Evolutionary conservation across 2,797 vertebrate species (phyloP), one percentile per base, ranked within the genome.

Genomic region (Erethizon dorsatum): DNA sequence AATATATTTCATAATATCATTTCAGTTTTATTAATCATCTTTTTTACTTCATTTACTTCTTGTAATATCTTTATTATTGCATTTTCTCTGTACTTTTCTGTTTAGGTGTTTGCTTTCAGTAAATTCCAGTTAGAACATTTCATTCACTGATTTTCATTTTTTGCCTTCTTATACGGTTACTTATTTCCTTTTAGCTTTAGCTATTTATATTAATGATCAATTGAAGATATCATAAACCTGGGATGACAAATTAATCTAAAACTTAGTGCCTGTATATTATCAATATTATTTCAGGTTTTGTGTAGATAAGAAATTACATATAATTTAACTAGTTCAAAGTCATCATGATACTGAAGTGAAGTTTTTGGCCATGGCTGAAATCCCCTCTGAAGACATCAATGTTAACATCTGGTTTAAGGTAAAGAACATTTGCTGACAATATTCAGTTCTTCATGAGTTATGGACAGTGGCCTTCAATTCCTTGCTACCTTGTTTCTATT

Each of bases 11-110:
- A 22, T 86, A 90, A 15, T 33, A 15, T 2, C 5, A 37, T 85
- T 85, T 69, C 7, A 45, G 1, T 45, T 82, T 91, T 31, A 77
- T 22, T 84, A 50, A 24, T 86, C 4, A 54, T 63, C 22, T 41
- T 94, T 94, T 63, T 96, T 61, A 15, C 14, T 90, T 90, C 33
- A 56, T 18, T 82, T 79, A 26, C 54, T 26, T n/a, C 6, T 56
- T 47, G 71, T 59, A n/a, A 37, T 77, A 18, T 33, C 6, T 83
- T 59, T 87, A 54, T 56, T 67, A 37, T 31, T 87, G 5, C 57
- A 56, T 73, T 84, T 63, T 57, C 20, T 15, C 20, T 6, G 2
- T 22, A 50, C 6, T 4, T 33, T 77, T 59, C 6, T 84, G 2
- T 83, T 50, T 52, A 31, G 0, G 24, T 17, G 71, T 83, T 88